Conservation (phyloP, 92 coral and sea anemone species). For the Ricordea florida region DNA sequence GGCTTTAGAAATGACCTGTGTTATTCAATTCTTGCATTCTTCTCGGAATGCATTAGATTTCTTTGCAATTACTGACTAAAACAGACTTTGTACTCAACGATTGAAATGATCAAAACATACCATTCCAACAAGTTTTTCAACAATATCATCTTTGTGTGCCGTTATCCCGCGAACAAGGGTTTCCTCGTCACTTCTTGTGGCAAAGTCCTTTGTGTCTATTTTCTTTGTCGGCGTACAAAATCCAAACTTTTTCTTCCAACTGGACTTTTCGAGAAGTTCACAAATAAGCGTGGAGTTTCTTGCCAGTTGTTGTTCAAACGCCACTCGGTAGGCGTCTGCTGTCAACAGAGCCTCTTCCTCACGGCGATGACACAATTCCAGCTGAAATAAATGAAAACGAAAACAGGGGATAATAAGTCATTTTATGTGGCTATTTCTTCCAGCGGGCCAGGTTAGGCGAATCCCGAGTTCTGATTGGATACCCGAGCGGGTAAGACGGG, state of each 20-base stretch:
- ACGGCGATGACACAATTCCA: slow-evolving; percentile 50
- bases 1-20: too few relatives aligned
- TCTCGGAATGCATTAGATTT: too few relatives aligned
- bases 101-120: slow-evolving; percentile 60
- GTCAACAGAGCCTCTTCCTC: slow-evolving; percentile 83
- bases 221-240: slow-evolving; percentile 24
- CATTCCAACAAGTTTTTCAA: slow-evolving; percentile 80
- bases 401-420: neutral
- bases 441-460: too few relatives aligned
- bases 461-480: too few relatives aligned
- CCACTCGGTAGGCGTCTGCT: slow-evolving; percentile 83
- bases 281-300: slow-evolving; percentile 69
- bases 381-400: slow-evolving; percentile 14
- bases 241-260: slow-evolving; percentile 59
- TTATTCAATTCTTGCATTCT: too few relatives aligned
- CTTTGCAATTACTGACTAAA: too few relatives aligned
- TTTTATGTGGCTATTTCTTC: neutral
- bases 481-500: too few relatives aligned
- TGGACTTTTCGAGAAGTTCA: slow-evolving; percentile 75
- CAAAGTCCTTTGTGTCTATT: slow-evolving; percentile 6
- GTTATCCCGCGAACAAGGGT: slow-evolving; percentile 61
- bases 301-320: slow-evolving; percentile 82
- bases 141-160: slow-evolving; percentile 77
- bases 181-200: slow-evolving; percentile 40
- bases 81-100: neutral